Evolutionary conservation across 2,113 vertebrate species (phyloP), one percentile per base, ranked within the genome.

Genomic region (Vidua chalybeata): DNA sequence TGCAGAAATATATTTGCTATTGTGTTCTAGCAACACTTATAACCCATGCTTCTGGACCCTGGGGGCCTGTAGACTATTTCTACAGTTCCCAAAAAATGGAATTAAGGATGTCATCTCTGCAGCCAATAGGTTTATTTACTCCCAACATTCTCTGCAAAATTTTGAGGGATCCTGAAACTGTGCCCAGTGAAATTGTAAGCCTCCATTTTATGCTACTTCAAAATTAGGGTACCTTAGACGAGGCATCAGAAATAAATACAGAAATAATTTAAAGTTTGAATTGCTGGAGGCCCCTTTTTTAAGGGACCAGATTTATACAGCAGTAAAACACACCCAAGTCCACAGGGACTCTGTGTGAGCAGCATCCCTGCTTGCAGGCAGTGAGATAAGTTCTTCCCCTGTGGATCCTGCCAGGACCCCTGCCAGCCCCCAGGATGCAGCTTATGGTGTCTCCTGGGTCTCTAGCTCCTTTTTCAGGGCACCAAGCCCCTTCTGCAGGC

Each of bases 341-440:
- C 16, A 7, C 19, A 35, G 0, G 0, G 15, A 51, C 45, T 13
- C 55, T 10, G 24, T 21, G 14, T 3, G 9, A 1, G 1, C n/a
- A 56, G 21, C 15, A 10, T 4, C 3, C 4, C 41, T 35, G 46
- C 26, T 74, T 8, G 7, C 31, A 58, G 31, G 71, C 63, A 49
- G 55, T 0, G 1, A 4, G 37, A 2, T 18, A 20, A 3, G 2
- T 1, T 19, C 4, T 6, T 8, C 16, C 7, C 7, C 22, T 12
- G 11, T 1, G 1, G 0, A 0, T 14, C 22, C 30, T 13, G 23
- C 20, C 0, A 0, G 41, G 7, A 48, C 2, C 33, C 19, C 43
- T 49, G 35, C 28, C 49, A 90, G 45, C 23, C 58, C 15, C 14
- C 59, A 43, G 43, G 6, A 13, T 12, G 15, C 12, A 54, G 37